Evolutionary conservation across 2,888 invertebrate species (phyloP), one percentile per base, ranked within the genome.

Genomic region (Dinocampus coccinellae): DNA sequence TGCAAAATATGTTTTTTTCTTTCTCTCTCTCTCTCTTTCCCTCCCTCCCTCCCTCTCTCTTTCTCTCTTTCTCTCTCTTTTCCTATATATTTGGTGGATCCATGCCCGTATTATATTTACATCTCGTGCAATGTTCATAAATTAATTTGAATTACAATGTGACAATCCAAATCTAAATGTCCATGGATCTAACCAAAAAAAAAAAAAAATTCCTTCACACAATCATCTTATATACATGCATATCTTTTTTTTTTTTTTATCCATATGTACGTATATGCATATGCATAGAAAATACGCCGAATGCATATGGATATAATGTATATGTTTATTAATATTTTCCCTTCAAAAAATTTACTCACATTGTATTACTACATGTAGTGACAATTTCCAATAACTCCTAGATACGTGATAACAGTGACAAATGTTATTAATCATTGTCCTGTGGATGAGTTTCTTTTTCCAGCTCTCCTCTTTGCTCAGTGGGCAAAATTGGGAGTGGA

Each of bases 391-490:
- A 72, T 70, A 70, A 77, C 69, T 72, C 73, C 73, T 74, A 73
- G 65, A 66, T 62, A 64, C 64, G 53, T 72, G 66, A 63, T 75
- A 75, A 75, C 75, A 73, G 67, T 76, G 76, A 77, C 78, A 80
- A 77, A 73, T 79, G 79, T 79, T 79, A 83, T 82, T 84, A 82
- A 85, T 81, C 79, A 83, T 47, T 80, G 80, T 83, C 83, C 84
- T 85, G 84, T 82, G 86, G 85, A 87, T 85, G 86, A 85, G 86
- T 87, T 88, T 88, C 88, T 91, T 91, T 90, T 92, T 91, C 92
- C 93, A 93, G 94, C 93, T 94, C 94, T 94, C 94, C 94, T 94
- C 94, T 94, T 94, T 94, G 94, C 93, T 93, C 92, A 90, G 89
- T 90, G 91, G 91, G 92, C 92, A 92, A 92, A 92, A 91, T 92